These are phyloP conservation scores for Campaea margaritaria DNA, from an alignment of 2,888 invertebrate genomes.

Conservation along the genomic window DNA sequence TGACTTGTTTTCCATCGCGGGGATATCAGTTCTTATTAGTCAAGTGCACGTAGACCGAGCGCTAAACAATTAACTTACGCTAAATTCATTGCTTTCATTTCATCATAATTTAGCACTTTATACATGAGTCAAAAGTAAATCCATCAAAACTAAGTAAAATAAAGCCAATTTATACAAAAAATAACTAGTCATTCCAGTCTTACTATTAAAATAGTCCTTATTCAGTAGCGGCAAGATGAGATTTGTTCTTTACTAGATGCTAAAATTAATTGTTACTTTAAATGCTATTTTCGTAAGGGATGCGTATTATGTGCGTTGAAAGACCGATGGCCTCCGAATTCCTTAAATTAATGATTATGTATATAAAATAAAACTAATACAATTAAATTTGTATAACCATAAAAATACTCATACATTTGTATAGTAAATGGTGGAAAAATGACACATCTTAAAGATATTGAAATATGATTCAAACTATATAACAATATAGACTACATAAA, in stretches of 20 bases:
- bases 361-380: slow-evolving; percentile 4
- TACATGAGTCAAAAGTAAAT: slow-evolving; percentile 35
- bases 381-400: slow-evolving; percentile 3
- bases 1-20: not conserved
- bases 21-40: not conserved
- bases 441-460: slow-evolving; percentile 1
- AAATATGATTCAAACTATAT: too few species aligned
- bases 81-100: slow-evolving; percentile 69
- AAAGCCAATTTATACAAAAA: slow-evolving; percentile 51
- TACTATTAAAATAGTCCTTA: slow-evolving; percentile 47
- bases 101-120: slow-evolving; percentile 59
- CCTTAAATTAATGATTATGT: slow-evolving; percentile 11
- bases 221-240: slow-evolving; percentile 29
- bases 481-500: too few species aligned
- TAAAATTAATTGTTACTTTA: not conserved
- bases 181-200: slow-evolving; percentile 52
- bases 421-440: slow-evolving; percentile 5
- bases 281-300: slow-evolving; percentile 4
- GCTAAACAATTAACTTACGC: slow-evolving; percentile 49
- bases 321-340: slow-evolving; percentile 21
- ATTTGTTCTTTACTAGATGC: slow-evolving; percentile 12
- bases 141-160: slow-evolving; percentile 54
- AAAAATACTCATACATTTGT: not conserved
- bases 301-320: slow-evolving; percentile 6
- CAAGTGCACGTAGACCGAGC: slow-evolving; percentile 45